A percentile compares a stretch with the other conserved stretches of the same genome.
Evolutionary conservation across 2,113 vertebrate genomes (phyloP).

Genomic region (Percina caprodes): DNA sequence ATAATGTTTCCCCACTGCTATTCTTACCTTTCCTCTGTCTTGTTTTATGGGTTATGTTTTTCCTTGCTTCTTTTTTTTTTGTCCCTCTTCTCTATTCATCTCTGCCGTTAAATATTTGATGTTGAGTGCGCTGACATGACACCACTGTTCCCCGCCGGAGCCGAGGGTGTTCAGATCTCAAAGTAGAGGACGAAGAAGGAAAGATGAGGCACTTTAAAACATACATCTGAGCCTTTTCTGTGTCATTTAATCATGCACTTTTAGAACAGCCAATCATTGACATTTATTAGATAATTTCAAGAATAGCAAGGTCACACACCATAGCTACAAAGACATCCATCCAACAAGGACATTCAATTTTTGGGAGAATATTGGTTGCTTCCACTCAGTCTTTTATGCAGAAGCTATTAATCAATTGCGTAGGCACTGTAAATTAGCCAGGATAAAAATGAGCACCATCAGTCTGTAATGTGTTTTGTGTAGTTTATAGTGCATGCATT

Average conservation of each 20-base stretch:
- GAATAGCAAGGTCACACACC: neutral
- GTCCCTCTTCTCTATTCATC: slow-evolving; percentile 28
- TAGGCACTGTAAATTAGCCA: slow-evolving; percentile 3
- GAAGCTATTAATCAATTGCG: slow-evolving; percentile 6
- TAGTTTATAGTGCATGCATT: neutral
- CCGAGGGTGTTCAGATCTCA: slow-evolving; percentile 47
- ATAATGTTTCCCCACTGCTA: neutral
- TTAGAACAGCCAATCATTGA: slow-evolving; percentile 6
- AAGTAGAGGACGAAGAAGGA: slow-evolving; percentile 37
- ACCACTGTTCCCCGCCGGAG: slow-evolving; percentile 41
- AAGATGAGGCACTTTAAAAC: slow-evolving; percentile 40
- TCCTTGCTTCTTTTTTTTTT: slow-evolving; percentile 9
- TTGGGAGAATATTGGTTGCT: neutral
- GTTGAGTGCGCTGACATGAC: slow-evolving; percentile 45
- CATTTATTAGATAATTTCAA: slow-evolving; percentile 11
- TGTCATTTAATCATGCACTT: slow-evolving; percentile 23
- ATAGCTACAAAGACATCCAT: neutral
- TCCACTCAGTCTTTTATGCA: neutral
- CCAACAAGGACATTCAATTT: neutral
- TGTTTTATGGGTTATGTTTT: slow-evolving; percentile 25
- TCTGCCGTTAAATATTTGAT: slow-evolving; percentile 66
- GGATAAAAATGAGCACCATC: slow-evolving; percentile 9
- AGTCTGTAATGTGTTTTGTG: neutral
- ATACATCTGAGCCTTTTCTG: slow-evolving; percentile 38
- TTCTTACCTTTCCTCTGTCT: slow-evolving; percentile 23